phyloP scores from a whole-genome alignment of 2,113 vertebrate species.

The Columba livia region DNA sequence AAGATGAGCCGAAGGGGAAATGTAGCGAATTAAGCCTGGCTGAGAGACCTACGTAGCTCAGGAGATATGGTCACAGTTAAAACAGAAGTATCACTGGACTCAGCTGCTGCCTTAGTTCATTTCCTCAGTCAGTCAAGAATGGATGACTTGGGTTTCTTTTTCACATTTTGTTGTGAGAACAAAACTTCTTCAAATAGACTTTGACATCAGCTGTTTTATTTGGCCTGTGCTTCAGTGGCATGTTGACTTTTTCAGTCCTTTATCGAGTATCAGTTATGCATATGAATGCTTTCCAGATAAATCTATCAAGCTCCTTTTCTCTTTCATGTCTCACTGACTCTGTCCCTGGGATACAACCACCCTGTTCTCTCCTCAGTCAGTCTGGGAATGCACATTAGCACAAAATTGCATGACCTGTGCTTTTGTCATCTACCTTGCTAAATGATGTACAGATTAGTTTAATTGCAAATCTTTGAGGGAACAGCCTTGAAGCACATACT shows the following conservation, averaged over 20 bases:
- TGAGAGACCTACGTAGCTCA: neutral
- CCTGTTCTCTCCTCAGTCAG: neutral
- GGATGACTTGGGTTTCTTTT: neutral
- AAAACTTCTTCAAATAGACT: neutral
- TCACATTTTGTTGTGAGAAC: neutral
- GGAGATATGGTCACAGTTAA: neutral
- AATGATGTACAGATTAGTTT: conserved; percentile 1
- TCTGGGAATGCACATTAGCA: neutral
- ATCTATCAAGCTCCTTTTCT: conserved; percentile 2
- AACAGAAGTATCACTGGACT: neutral
- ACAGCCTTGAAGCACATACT: neutral
- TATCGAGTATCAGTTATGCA: neutral
- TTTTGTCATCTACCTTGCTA: conserved; percentile 4
- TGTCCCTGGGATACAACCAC: neutral
- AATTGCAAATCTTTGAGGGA: neutral
- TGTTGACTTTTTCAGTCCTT: neutral
- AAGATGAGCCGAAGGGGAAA: neutral
- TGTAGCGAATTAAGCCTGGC: neutral
- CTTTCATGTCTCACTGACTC: conserved; percentile 37
- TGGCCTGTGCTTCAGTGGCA: neutral
- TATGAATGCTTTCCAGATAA: neutral
- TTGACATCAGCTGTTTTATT: neutral
- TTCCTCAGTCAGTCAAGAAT: neutral
- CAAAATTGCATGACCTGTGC: neutral
- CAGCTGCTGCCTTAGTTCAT: neutral